These are phyloP conservation scores for Aplodontia rufa DNA, from an alignment of 2,113 vertebrate species.

Conservation along the genomic window DNA sequence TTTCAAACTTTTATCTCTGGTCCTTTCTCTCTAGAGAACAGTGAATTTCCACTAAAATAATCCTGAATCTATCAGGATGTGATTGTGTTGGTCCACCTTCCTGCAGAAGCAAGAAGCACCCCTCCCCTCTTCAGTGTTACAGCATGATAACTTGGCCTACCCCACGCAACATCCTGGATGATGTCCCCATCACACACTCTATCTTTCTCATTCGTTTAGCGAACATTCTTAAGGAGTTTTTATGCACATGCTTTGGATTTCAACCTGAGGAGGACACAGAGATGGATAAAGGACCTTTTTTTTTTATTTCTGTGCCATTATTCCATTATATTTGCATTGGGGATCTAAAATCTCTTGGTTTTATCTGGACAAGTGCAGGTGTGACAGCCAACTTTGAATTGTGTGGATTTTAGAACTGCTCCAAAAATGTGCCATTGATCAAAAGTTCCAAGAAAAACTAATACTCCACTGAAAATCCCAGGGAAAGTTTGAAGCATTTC, in stretches of 20 bases:
- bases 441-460: slow-evolving; percentile 68
- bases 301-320: background rate
- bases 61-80: background rate
- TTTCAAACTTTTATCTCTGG: background rate
- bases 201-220: background rate
- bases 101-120: background rate
- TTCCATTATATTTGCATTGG: background rate
- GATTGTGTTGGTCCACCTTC: background rate
- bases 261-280: background rate
- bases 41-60: background rate
- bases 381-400: slow-evolving; percentile 46
- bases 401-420: slow-evolving; percentile 53
- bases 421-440: slow-evolving; percentile 28
- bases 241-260: background rate
- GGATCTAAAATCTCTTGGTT: slow-evolving; percentile 42
- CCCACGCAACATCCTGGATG: background rate
- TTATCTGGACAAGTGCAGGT: slow-evolving; percentile 15
- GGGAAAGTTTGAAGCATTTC: slow-evolving; percentile 11
- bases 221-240: background rate
- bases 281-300: background rate
- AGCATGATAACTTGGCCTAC: no score
- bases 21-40: background rate
- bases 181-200: accelerated
- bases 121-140: background rate
- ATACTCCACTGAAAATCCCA: slow-evolving; percentile 45